Conservation (phyloP, 2,113 vertebrate species). For the Empidonax traillii region DNA sequence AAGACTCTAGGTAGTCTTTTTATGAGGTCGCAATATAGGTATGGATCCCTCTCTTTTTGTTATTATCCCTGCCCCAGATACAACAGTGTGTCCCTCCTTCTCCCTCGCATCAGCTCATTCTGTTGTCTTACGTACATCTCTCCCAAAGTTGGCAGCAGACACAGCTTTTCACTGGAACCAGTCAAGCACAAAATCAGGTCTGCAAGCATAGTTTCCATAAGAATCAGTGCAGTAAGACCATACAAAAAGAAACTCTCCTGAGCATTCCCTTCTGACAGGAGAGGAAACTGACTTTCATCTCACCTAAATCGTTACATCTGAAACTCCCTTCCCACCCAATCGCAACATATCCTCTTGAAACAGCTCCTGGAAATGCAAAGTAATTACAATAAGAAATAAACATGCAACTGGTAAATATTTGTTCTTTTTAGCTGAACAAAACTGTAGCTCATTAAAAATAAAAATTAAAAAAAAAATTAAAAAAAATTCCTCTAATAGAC, state of each 20-base stretch:
- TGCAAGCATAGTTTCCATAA: not conserved
- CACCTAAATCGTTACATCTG: not conserved
- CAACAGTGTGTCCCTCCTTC: not conserved
- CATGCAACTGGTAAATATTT: not conserved
- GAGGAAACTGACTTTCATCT: not conserved
- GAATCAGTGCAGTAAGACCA: not conserved
- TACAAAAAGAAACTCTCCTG: not conserved
- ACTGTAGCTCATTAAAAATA: not conserved
- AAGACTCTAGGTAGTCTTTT: not conserved
- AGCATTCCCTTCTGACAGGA: not conserved
- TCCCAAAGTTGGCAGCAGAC: not conserved
- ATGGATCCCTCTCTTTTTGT: not conserved
- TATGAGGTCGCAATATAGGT: not conserved
- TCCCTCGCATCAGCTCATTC: not conserved
- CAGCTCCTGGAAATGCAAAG: not conserved
- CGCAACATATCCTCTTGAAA: not conserved
- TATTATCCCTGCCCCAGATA: not conserved
- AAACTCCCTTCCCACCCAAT: not conserved
- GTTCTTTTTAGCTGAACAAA: not conserved
- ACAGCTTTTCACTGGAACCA: not conserved
- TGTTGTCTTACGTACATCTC: not conserved
- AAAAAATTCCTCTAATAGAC: not conserved
- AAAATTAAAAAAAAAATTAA: not conserved
- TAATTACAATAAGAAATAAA: not conserved
- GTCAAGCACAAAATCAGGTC: not conserved